A percentile compares a stretch with the other conserved stretches of the same genome.
Conservation (phyloP, 2,888 invertebrate species). For the Agrilus biguttatus region DNA sequence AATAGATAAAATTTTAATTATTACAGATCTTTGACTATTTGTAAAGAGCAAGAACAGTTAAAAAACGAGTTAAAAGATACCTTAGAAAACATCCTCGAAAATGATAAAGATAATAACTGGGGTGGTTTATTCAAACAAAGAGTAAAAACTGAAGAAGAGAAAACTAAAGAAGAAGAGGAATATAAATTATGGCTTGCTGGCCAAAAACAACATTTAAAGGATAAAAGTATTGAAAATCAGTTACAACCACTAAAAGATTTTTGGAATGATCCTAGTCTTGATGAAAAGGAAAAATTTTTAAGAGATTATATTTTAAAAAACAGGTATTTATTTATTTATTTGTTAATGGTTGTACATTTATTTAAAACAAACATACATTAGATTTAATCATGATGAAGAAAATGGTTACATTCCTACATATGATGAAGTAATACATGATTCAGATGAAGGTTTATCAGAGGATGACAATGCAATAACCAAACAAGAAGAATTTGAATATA, state of each 20-base stretch:
- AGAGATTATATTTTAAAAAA: constrained; percentile 86
- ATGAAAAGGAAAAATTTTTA: constrained; percentile 75
- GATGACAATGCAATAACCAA: constrained; percentile 68
- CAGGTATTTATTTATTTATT: constrained; percentile 32
- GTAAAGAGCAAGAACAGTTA: constrained; percentile 52
- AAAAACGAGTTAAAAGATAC: constrained; percentile 47
- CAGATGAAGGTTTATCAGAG: constrained; percentile 47
- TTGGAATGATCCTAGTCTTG: constrained; percentile 73
- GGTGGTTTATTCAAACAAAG: constrained; percentile 41
- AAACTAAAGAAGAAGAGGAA: constrained; percentile 39
- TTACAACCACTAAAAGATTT: constrained; percentile 65
- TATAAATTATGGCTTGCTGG: constrained; percentile 74
- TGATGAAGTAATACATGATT: constrained; percentile 50
- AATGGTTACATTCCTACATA: constrained; percentile 41
- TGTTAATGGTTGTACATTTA: background rate
- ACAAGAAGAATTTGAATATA: constrained; percentile 84
- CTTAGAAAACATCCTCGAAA: constrained; percentile 30
- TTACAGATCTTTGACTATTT: constrained; percentile 37
- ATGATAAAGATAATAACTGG: constrained; percentile 39
- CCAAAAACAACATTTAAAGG: constrained; percentile 43
- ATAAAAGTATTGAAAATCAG: constrained; percentile 43
- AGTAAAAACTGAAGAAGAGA: constrained; percentile 37
- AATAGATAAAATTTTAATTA: constrained; percentile 6
- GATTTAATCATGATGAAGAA: constrained; percentile 36
- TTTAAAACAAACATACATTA: constrained; percentile 10